Evolutionary conservation across 2,113 vertebrate genomes (phyloP), one percentile per base, ranked within the genome.

Genomic region (Lucifuga dentata): DNA sequence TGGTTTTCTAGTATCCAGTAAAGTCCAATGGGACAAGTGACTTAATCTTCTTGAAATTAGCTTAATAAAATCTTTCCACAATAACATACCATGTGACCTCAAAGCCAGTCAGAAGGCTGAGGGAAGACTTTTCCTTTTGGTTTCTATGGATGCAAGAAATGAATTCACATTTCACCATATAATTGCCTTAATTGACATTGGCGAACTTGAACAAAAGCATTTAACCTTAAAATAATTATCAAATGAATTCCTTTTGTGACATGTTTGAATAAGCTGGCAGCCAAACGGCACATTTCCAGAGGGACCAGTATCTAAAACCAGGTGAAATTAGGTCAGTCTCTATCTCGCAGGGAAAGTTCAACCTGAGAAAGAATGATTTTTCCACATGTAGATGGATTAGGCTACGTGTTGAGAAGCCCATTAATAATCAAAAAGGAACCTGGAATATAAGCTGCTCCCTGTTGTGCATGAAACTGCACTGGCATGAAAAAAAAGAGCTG

Each of bases 381-480:
- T 85, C 38, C 63, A 39, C 21, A 68, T 76, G 76, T 62, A 51
- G 76, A 78, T 67, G 76, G 79, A 88, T 86, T 81, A 86, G 59
- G 48, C 68, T 48, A 60, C 32, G 40, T 86, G 81, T 83, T 59
- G 68, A 74, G 77, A 85, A 76, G 44, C 56, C 40, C 33, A 76
- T 87, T 75, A 86, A 89, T 88, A 84, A 92, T 85, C 80, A 82
- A 86, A 29, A 52, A 78, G 46, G 72, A 72, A 77, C 78, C 62
- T 66, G 60, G 81, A 89, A 84, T 85, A 78, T 85, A 82, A 87
- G 71, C 64, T 80, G 76, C 68, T 84, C 80, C 71, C 74, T 78
- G 81, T 87, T 89, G 87, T 88, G 87, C 85, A 88, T 62, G 82
- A 79, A 84, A 82, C 84, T 84, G 81, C 83, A 86, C 64, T 63